Evolutionary conservation across 30 jellyfish, hydroid and myxozoan species (phyloP).

Genomic region (Hydra vulgaris): DNA sequence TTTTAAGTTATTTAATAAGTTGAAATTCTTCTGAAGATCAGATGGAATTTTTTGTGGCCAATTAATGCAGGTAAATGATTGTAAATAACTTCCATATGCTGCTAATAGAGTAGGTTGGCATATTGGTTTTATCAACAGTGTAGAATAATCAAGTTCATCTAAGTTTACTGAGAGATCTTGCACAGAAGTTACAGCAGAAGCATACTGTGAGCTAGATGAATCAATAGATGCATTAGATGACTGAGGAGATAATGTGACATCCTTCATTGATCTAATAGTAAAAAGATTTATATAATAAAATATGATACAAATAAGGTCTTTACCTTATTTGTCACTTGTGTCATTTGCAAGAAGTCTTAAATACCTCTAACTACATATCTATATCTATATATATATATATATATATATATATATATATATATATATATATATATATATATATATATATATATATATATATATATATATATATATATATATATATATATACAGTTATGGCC

Average conservation of each 20-base stretch:
- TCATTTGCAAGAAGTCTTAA: no score
- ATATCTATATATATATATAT: no score
- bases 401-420: no score
- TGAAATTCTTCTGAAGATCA: constrained; percentile 52
- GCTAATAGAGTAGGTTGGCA: constrained; percentile 52
- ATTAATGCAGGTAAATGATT: constrained; percentile 49
- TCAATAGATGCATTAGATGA: constrained; percentile 38
- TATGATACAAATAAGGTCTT: no score
- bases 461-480: no score
- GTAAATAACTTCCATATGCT: constrained; percentile 52
- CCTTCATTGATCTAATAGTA: background rate
- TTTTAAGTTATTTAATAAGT: constrained; percentile 66
- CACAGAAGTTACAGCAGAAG: constrained; percentile 80
- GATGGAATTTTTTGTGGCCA: constrained; percentile 63
- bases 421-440: no score
- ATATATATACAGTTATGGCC: no score
- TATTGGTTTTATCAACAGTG: constrained; percentile 40
- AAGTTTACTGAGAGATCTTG: constrained; percentile 35
- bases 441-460: no score
- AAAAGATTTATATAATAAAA: background rate
- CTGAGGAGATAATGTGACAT: constrained; percentile 19
- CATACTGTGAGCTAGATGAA: constrained; percentile 51
- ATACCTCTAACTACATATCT: no score
- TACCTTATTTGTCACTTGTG: no score
- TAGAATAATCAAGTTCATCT: constrained; percentile 13